phyloP scores from a whole-genome alignment of 2,888 invertebrate species.

The Disparrhopalites patrizii region DNA sequence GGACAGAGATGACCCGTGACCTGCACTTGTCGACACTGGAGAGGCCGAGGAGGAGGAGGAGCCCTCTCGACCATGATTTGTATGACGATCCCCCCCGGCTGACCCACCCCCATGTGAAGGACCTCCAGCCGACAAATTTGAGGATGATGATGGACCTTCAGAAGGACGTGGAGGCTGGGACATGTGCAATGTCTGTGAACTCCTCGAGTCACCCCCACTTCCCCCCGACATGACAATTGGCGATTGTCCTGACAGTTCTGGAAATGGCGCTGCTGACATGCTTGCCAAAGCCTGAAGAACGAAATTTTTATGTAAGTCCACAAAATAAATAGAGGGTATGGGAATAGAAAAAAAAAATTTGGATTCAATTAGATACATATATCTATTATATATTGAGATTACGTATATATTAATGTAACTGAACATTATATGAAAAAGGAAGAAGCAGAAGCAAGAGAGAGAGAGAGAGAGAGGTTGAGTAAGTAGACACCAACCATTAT shows the following conservation, averaged over 20 bases:
- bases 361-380: neutral
- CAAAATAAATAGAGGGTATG: too few relatives aligned
- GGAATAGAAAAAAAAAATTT: too few relatives aligned
- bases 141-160: neutral
- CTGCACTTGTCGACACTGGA: neutral
- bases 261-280: conserved; percentile 61
- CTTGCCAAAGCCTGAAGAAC: conserved; percentile 67
- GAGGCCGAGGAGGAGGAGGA: neutral
- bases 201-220: neutral
- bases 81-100: too few relatives aligned
- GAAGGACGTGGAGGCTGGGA: neutral
- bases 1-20: neutral
- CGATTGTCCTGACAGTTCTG: conserved; percentile 39
- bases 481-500: too few relatives aligned
- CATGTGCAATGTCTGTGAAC: neutral
- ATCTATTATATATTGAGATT: too few relatives aligned
- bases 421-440: too few relatives aligned
- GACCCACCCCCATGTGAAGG: neutral
- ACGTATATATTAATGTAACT: too few relatives aligned
- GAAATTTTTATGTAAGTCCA: too few relatives aligned
- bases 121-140: neutral
- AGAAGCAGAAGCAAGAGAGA: too few relatives aligned
- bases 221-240: too few relatives aligned
- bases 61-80: too few relatives aligned
- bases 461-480: too few relatives aligned